phyloP scores from a whole-genome alignment of 2,113 vertebrate species.

The Pholis gunnellus region DNA sequence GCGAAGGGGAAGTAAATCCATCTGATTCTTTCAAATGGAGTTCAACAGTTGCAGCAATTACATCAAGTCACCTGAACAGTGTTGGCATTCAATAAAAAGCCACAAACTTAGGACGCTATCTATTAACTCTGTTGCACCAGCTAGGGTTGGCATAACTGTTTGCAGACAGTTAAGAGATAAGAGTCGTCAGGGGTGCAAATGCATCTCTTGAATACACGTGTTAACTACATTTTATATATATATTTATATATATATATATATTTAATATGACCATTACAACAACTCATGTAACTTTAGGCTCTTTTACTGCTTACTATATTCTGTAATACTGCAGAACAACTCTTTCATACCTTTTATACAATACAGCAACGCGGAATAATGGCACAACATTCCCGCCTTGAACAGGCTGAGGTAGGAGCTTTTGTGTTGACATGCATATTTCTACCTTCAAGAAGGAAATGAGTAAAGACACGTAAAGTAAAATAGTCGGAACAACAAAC shows the following conservation, averaged over 20 bases:
- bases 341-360: neutral
- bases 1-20: neutral
- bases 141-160: neutral
- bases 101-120: neutral
- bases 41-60: neutral
- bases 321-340: too few species aligned
- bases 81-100: neutral
- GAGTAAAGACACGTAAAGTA: neutral
- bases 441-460: neutral
- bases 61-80: neutral
- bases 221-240: too few species aligned
- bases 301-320: too few species aligned
- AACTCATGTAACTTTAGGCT: too few species aligned
- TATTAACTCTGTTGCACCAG: neutral
- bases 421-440: neutral
- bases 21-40: neutral
- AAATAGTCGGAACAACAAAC: slow-evolving; percentile 9
- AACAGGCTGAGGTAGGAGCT: neutral
- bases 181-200: neutral
- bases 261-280: too few species aligned
- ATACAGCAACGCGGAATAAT: neutral
- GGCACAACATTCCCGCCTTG: neutral
- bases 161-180: neutral
- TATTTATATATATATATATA: too few species aligned
- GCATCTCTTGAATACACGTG: neutral